phyloP scores from a whole-genome alignment of 1,140 invertebrate species.

The Drosophila ercepeae region DNA sequence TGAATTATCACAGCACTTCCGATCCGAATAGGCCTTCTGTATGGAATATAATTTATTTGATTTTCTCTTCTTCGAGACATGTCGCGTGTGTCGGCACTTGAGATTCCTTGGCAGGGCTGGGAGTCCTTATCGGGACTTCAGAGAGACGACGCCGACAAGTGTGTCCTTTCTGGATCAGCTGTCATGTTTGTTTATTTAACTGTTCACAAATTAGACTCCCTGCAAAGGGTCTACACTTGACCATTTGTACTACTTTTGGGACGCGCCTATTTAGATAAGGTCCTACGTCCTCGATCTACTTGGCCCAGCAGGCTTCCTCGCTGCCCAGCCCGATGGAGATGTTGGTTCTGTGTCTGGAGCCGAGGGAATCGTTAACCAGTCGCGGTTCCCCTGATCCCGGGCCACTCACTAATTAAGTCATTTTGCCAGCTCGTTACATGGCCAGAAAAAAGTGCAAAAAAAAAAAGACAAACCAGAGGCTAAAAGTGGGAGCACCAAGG shows the following conservation, averaged over 20 bases:
- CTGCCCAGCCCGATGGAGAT: conserved; percentile 31
- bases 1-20: conserved; percentile 50
- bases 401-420: conserved; percentile 74
- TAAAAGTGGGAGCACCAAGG: conserved; percentile 15
- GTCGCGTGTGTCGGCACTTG: conserved; percentile 55
- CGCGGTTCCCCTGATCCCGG: conserved; percentile 8
- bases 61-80: conserved; percentile 9
- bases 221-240: conserved; percentile 60
- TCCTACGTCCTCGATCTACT: conserved; percentile 7
- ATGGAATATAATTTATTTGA: not conserved
- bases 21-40: conserved; percentile 10
- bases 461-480: not conserved
- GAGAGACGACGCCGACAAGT: conserved; percentile 54
- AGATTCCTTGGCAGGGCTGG: not conserved
- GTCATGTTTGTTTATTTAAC: conserved; percentile 79
- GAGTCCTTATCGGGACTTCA: conserved; percentile 57
- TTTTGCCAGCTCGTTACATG: conserved; percentile 76
- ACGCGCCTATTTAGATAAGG: conserved; percentile 80
- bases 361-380: not conserved
- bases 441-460: not conserved
- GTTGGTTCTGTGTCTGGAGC: conserved; percentile 14
- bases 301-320: conserved; percentile 26
- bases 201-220: conserved; percentile 79
- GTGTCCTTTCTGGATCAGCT: conserved; percentile 40
- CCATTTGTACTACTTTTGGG: conserved; percentile 78